Base-by-base conservation (phyloP, 2,113 vertebrate genomes). In the Neoarius graeffei region DNA sequence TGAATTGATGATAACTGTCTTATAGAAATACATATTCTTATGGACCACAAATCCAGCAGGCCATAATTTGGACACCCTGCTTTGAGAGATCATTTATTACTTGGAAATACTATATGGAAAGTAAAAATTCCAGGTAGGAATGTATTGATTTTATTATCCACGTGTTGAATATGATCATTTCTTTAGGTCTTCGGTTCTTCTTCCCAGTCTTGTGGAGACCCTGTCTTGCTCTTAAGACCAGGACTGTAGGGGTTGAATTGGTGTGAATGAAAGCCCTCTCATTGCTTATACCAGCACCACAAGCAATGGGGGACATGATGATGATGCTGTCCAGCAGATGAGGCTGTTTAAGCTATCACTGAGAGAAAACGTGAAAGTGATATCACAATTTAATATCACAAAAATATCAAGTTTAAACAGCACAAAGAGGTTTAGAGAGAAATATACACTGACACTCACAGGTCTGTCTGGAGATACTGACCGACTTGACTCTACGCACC, bases 391-490 rank as follows among this genome's bases (percentile, higher is more conserved):
- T 56, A 79, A 79, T 27, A 79, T 79, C 25, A 52, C 74, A 52
- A 7, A 19, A 57, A 57, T 56, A 17, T 17, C 17, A 27, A 27
- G 50, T 56, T 54, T 25, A 57, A 80, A 57, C 52, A 57, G 14
- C n/a, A 83, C 42, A 30, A 23, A 54, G 5, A 67, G 48, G 15
- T 35, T 25, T 17, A 11, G 54, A 66, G 59, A 73, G 8, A 80
- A 52, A 81, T 0, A 52, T 15, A 83, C 5, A 52, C 1, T 25
- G 6, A 17, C 50, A 85, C 90, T 85, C 42, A 90, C 90, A 56
- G 54, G 30, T 71, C 85, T 82, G 35, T 85, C 52, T 87, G 74
- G 79, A 71, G 85, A 87, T 19, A 35, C 56, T 81, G 73, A 83
- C 27, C 9, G 50, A 15, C 35, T 89, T 77, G 35, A 85, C 64